A percentile compares a stretch with the other conserved stretches of the same genome.
phyloP scores from a whole-genome alignment of 2,113 vertebrate species.

The Platycercus adscitus region DNA sequence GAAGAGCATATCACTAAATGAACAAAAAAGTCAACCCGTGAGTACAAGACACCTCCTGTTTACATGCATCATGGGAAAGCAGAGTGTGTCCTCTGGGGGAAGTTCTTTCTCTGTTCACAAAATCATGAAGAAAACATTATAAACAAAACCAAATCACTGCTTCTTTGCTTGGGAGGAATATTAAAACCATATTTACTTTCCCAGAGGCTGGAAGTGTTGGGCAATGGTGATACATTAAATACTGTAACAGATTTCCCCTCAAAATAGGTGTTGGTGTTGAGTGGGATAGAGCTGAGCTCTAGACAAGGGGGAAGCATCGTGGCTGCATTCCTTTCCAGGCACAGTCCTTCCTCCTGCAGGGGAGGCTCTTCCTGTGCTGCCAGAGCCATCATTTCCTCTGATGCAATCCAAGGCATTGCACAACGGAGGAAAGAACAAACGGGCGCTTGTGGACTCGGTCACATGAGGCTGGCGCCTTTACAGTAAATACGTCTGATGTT shows the following conservation, averaged over 20 bases:
- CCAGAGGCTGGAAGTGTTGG: background rate
- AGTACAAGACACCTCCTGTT: background rate
- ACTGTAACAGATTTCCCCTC: background rate
- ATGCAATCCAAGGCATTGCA: conserved; percentile 27
- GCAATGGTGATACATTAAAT: rapidly evolving
- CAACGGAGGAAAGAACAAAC: conserved; percentile 32
- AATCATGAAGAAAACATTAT: background rate
- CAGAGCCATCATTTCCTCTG: conserved; percentile 29
- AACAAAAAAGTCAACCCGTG: conserved; percentile 5
- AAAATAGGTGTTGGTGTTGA: rapidly evolving
- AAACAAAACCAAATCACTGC: background rate
- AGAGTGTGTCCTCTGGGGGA: background rate
- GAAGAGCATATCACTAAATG: conserved; percentile 54
- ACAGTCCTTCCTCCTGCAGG: background rate
- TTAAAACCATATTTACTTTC: background rate
- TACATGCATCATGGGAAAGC: background rate
- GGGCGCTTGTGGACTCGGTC: conserved; percentile 4
- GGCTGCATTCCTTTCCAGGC: background rate
- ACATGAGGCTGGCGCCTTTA: conserved; percentile 31
- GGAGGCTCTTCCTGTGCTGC: background rate
- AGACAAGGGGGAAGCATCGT: rapidly evolving
- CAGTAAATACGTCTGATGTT: background rate
- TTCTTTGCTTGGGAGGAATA: background rate
- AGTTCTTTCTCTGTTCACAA: background rate
- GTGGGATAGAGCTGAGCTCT: background rate